phyloP scores from a whole-genome alignment of 2,888 invertebrate species.

The Drosophila melanocephala region DNA sequence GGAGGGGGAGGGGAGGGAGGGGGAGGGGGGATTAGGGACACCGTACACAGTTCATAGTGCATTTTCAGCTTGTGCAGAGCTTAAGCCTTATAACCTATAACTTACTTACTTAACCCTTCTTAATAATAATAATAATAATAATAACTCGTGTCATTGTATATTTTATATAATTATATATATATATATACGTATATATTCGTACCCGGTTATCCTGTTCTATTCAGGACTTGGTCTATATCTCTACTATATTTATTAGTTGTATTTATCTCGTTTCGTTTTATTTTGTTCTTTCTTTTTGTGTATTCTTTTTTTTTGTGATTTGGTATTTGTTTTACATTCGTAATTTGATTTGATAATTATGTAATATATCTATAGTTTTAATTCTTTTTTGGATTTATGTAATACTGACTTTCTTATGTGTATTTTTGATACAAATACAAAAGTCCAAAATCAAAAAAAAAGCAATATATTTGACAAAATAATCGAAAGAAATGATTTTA shows the following conservation, averaged over 20 bases:
- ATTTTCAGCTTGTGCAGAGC: constrained; percentile 54
- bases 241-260: constrained; percentile 34
- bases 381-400: constrained; percentile 53
- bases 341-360: constrained; percentile 53
- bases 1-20: background rate
- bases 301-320: constrained; percentile 14
- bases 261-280: constrained; percentile 33
- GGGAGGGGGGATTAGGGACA: constrained; percentile 3
- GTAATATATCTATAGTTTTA: constrained; percentile 44
- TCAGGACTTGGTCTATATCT: constrained; percentile 40
- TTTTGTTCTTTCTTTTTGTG: constrained; percentile 20
- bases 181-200: constrained; percentile 52
- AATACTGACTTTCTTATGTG: constrained; percentile 54
- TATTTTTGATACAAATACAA: constrained; percentile 35
- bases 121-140: constrained; percentile 13
- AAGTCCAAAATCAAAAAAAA: constrained; percentile 27
- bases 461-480: constrained; percentile 12
- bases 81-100: constrained; percentile 25
- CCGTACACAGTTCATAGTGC: constrained; percentile 41
- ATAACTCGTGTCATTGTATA: constrained; percentile 70
- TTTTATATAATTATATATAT: constrained; percentile 42
- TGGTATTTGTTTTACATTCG: constrained; percentile 46
- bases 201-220: constrained; percentile 53
- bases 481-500: constrained; percentile 28
- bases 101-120: constrained; percentile 24